A percentile compares a stretch with the other conserved stretches of the same genome.
Evolutionary conservation across 2,113 vertebrate genomes (phyloP).

Genomic region (Phrynocephalus versicolor): DNA sequence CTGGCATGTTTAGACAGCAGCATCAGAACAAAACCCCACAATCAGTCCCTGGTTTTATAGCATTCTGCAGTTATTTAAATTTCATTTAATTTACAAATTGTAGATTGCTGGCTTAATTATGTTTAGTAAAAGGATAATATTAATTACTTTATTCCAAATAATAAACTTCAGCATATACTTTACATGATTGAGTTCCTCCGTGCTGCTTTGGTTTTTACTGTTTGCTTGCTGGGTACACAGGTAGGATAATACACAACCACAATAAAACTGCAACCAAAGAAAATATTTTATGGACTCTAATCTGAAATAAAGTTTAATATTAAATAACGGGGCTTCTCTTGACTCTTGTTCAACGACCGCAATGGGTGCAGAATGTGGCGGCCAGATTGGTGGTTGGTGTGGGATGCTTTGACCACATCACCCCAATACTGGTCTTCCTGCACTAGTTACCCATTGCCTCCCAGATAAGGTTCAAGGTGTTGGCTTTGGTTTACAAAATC

Average conservation of each 20-base stretch:
- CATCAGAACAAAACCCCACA: slow-evolving; percentile 38
- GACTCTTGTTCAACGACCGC: no score
- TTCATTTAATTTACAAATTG: slow-evolving; percentile 32
- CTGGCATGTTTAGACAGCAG: slow-evolving; percentile 30
- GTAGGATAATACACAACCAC: not conserved
- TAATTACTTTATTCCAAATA: slow-evolving; percentile 24
- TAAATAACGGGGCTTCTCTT: not conserved
- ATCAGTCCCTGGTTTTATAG: slow-evolving; percentile 36
- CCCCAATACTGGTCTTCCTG: no score
- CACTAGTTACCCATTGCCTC: no score
- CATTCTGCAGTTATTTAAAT: slow-evolving; percentile 30
- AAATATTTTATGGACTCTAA: not conserved
- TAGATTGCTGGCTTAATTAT: slow-evolving; percentile 42
- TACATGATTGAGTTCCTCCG: not conserved
- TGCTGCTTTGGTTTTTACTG: slow-evolving; percentile 1
- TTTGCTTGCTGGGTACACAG: not conserved
- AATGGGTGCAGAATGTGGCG: no score
- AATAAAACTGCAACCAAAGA: not conserved
- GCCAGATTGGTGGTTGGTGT: no score
- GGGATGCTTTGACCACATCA: no score
- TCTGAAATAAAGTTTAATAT: not conserved
- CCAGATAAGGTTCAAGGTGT: no score
- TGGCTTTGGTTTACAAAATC: no score
- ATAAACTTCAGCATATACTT: not conserved
- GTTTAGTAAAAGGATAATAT: slow-evolving; percentile 17